These are phyloP conservation scores for Tympanoctomys barrerae DNA, from an alignment of 2,797 vertebrate species.

Conservation along the genomic window DNA sequence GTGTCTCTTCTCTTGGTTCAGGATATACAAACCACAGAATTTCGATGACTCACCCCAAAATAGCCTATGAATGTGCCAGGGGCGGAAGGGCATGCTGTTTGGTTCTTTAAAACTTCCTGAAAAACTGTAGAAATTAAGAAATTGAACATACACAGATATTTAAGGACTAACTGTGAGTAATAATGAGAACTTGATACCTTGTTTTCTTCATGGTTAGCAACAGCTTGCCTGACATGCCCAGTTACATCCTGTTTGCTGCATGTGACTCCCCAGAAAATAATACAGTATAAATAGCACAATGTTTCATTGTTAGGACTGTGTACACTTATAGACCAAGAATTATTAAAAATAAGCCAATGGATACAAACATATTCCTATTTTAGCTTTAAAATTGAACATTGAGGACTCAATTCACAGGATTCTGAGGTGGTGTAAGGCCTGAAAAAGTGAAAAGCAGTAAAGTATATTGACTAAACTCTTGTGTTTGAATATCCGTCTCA, in stretches of 20 bases:
- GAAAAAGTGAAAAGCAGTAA: constrained; percentile 33
- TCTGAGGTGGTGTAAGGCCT: background rate
- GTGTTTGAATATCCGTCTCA: background rate
- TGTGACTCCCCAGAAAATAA: constrained; percentile 74
- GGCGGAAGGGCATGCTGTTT: constrained; percentile 89
- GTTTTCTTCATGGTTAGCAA: constrained; percentile 82
- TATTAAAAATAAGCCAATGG: constrained; percentile 31
- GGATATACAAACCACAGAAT: constrained; percentile 92
- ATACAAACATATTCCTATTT: constrained; percentile 28
- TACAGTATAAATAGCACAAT: constrained; percentile 74
- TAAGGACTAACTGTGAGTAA: constrained; percentile 84
- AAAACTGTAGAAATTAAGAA: constrained; percentile 86
- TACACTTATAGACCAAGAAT: constrained; percentile 59
- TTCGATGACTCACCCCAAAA: constrained; percentile 89
- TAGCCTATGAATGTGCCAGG: constrained; percentile 87
- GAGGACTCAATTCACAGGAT: constrained; percentile 21
- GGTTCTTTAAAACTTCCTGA: constrained; percentile 90
- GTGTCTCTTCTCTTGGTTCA: constrained; percentile 85
- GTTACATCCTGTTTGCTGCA: constrained; percentile 86
- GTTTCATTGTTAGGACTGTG: constrained; percentile 60
- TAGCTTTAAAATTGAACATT: constrained; percentile 47
- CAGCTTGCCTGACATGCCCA: constrained; percentile 75
- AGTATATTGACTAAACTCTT: background rate
- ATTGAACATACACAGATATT: constrained; percentile 85
- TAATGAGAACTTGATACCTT: constrained; percentile 83